Percentiles rank a stretch among this genome's conserved stretches.
These are phyloP conservation scores for Sebastes diaconus DNA, from an alignment of 2,797 vertebrate species.

Conservation along the genomic window DNA sequence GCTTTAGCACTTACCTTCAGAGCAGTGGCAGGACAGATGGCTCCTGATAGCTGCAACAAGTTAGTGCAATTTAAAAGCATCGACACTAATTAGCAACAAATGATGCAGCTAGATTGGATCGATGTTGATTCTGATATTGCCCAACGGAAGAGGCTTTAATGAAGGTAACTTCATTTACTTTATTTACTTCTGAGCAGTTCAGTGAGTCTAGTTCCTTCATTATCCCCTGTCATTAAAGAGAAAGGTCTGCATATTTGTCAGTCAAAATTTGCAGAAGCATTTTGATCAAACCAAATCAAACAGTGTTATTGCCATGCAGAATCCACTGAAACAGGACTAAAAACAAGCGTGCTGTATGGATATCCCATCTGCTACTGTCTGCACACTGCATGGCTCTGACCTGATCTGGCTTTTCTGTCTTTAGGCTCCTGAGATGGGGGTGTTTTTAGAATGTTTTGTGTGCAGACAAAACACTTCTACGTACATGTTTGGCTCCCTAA, in stretches of 20 bases:
- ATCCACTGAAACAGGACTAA: not conserved
- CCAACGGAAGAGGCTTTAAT: not conserved
- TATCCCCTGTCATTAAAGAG: not conserved
- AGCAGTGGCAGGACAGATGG: constrained; percentile 16
- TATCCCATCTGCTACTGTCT: not conserved
- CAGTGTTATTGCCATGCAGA: not conserved
- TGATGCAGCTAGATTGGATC: not conserved
- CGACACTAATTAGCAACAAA: constrained; percentile 30
- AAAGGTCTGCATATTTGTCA: not conserved
- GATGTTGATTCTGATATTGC: not conserved
- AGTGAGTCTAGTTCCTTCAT: not conserved
- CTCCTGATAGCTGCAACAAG: not conserved
- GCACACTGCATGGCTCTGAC: not conserved
- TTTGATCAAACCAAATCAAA: not conserved
- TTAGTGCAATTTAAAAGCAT: constrained; percentile 8
- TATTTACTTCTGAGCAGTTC: not conserved
- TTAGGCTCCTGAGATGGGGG: not conserved
- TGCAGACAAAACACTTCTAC: not conserved
- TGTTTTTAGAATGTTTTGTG: constrained; percentile 8
- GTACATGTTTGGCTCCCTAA: constrained; percentile 7
- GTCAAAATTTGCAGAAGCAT: not conserved
- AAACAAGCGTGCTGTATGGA: not conserved
- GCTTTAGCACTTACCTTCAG: not conserved
- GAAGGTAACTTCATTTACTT: not conserved
- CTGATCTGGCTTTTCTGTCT: not conserved